Base-by-base conservation (phyloP, 2,888 invertebrate species). In the Chaitophorus viminalis region DNA sequence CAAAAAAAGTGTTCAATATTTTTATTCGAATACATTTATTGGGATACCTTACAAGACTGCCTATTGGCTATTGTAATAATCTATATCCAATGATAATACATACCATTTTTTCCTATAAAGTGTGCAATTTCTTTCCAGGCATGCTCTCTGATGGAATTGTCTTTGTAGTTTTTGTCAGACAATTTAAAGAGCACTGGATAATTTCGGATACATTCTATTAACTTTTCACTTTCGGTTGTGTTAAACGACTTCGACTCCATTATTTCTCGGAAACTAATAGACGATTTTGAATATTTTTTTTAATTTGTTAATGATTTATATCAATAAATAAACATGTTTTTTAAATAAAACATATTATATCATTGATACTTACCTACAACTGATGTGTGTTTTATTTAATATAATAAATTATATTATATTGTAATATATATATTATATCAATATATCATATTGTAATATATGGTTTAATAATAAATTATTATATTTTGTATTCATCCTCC, bases 201-300 rank as follows among this genome's bases (percentile, higher is more conserved):
- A 72, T 72, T 72, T 72, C 72, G 72, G 72, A 72, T 33, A 74
- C 74, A 74, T 74, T 74, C 74, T 25, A 74, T 74, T 18, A 36
- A 18, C 25, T 74, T 74, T 74, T 74, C 60, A 21, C 21, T 21
- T 21, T 60, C 60, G 5, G 25, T 25, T 5, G 60, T 25, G 21
- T 60, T 60, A 60, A 60, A 60, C 21, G 60, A 60, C 21, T 60
- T 60, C 21, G 60, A 60, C 36, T 75, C 75, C n/a, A 75, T 75
- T 46, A 39, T 46, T 75, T 46, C 39, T 75, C 39, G 39, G n/a
- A 75, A 75, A 75, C 39, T 75, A n/a, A 75, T n/a, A 39, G n/a
- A 75, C n/a, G 75, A 75, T 46, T n/a, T 75, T n/a, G 39, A 75
- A 75, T 75, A 75, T 75, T 75, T 39, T 75, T 46, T 75, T 75